Evolutionary conservation across 2,113 vertebrate species (phyloP), one percentile per base, ranked within the genome.

Genomic region (Clinocottus analis): DNA sequence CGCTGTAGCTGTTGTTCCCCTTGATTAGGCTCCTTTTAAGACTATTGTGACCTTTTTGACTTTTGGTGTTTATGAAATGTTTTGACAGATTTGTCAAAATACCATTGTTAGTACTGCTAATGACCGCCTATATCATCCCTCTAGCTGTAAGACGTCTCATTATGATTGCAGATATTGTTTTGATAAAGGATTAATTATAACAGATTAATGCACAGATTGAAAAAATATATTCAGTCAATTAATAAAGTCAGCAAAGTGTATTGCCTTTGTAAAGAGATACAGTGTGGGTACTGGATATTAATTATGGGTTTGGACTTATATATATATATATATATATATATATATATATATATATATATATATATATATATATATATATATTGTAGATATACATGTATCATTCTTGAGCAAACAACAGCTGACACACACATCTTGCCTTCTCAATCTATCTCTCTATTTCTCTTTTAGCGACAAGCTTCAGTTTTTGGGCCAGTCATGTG

Each of bases 11-110:
- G 77, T 61, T 89, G 60, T 80, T 72, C 86, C 63, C 9, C 39
- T 76, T 27, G 1, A 78, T 72, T 87, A 80, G 89, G 80, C 84
- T 83, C 64, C 71, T 78, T 86, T 75, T 49, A 79, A 86, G 76
- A 78, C 17, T 2, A 17, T n/a, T 29, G 12, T 86, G 74, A 87
- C 77, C 85, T 86, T 23, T 77, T 43, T 91, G 72, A 90, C 85
- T 89, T 86, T 74, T 73, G 61, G 35, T 61, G 67, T 72, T 80
- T 70, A 4, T 78, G 27, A 66, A 82, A 64, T 91, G 80, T 90
- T 90, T 85, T 90, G 91, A 88, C 91, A 90, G 77, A 79, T 68
- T 74, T 35, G 49, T 51, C 67, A 85, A 65, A 72, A 88, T 33
- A 39, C 63, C 33, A 83, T 88, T 80, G 78, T 84, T 80, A 61